A percentile compares a stretch with the other conserved stretches of the same genome.
Conservation (phyloP, 2,113 vertebrate genomes). For the Electrona antarctica region DNA sequence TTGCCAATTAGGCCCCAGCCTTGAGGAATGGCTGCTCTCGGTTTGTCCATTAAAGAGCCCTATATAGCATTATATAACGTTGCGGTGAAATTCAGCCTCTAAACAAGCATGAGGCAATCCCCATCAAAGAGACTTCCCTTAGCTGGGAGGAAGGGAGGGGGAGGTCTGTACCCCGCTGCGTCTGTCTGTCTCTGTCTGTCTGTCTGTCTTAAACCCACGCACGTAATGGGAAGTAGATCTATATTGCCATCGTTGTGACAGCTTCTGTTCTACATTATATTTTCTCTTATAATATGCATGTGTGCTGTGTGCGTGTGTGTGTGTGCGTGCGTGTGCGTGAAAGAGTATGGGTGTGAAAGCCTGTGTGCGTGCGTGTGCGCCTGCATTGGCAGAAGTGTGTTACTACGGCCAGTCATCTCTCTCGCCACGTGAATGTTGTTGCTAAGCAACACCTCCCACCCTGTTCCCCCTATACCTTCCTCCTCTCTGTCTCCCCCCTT, state of each 20-base stretch:
- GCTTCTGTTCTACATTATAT: too few species aligned
- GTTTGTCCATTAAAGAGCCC: too few species aligned
- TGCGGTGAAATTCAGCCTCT: conserved; percentile 24
- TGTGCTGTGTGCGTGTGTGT: background rate
- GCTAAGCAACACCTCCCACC: conserved; percentile 48
- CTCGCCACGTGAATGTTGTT: conserved; percentile 59
- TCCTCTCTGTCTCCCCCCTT: conserved; percentile 8
- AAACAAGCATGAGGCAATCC: conserved; percentile 9
- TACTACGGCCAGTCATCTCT: conserved; percentile 46
- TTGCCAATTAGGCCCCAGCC: too few species aligned
- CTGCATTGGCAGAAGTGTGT: conserved; percentile 22
- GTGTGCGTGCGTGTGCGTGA: background rate
- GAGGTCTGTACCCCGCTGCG: too few species aligned
- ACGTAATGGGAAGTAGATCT: too few species aligned
- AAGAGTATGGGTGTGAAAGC: too few species aligned
- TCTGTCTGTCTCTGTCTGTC: too few species aligned
- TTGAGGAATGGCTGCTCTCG: too few species aligned
- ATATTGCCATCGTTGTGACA: too few species aligned
- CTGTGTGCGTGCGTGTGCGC: background rate
- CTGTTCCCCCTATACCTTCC: background rate
- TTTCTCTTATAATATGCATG: too few species aligned
- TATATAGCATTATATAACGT: conserved; percentile 25
- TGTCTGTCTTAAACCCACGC: too few species aligned
- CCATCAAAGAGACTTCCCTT: background rate
- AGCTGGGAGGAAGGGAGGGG: too few species aligned